Evolutionary conservation across 2,113 vertebrate species (phyloP), one percentile per base, ranked within the genome.

Genomic region (Notarius lentiginosus): DNA sequence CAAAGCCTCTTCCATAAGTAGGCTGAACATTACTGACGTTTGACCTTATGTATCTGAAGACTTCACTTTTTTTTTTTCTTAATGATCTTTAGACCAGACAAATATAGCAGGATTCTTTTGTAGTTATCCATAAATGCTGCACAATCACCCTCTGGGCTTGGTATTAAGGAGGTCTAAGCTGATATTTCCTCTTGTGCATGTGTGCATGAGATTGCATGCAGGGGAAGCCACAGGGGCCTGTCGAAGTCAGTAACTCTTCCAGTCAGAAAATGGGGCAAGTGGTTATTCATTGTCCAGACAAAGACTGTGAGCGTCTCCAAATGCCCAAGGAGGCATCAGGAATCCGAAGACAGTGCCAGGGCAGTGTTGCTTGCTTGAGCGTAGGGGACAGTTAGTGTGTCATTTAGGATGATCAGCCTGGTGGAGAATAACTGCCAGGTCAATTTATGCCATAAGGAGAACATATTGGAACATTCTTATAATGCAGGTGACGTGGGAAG

Each of bases 341-440:
- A 76, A 20, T 49, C 30, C n/a, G 53, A 77, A 61, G 60, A 72
- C 68, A 87, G 80, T 15, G 77, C 47, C 61, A 34, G 83, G 41
- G 49, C 47, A 47, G 77, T 95, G 94, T 94, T 95, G 93, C 94
- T 94, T 93, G 93, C 93, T 93, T 93, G 93, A 93, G 91, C 92
- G 90, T 92, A 91, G 91, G 94, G 92, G 93, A 94, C 92, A 93
- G 91, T 91, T 93, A 87, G 79, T 87, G 68, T 95, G 94, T 95
- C 94, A 95, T 94, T 94, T 94, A 91, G 84, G 89, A 94, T 95
- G 92, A 95, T 93, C 93, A 95, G 94, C 94, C 93, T 94, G 92
- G 92, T 89, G 84, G 88, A 91, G 89, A 92, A 94, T 88, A 56
- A 90, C 90, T 93, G 92, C 93, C 93, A 94, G 90, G 91, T 94